Evolutionary conservation across 1,140 invertebrate genomes (phyloP).

Genomic region (Phymastichus coffea): DNA sequence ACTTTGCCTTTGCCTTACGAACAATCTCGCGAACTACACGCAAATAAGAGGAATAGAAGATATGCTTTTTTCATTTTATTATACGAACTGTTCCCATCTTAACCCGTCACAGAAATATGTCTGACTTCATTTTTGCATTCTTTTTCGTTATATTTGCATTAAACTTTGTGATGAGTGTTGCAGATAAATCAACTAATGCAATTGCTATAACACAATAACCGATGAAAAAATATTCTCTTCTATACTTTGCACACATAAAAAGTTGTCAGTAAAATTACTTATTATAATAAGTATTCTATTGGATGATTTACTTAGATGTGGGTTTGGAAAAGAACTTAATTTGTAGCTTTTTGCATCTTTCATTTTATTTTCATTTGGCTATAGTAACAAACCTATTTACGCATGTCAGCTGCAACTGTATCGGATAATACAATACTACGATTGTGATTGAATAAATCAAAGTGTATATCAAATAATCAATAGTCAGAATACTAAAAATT

Average conservation of each 20-base stretch:
- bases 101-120: conserved; percentile 36
- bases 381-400: too few species aligned
- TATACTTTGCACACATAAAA: neutral
- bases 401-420: too few species aligned
- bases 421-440: too few species aligned
- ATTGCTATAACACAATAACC: too few species aligned
- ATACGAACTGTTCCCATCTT: conserved; percentile 50
- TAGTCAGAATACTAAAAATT: too few species aligned
- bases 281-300: conserved; percentile 13
- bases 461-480: too few species aligned
- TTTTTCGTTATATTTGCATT: conserved; percentile 3
- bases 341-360: conserved; percentile 18
- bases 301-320: neutral
- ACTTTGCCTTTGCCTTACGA: neutral
- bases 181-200: too few species aligned
- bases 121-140: neutral
- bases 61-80: conserved; percentile 43
- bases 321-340: conserved; percentile 13
- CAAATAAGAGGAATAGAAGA: conserved; percentile 47
- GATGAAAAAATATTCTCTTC: too few species aligned
- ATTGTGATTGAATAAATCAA: too few species aligned
- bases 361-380: conserved; percentile 21
- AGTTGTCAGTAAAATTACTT: conserved; percentile 7
- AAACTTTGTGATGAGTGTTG: too few species aligned
- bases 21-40: conserved; percentile 37